Base-by-base conservation (phyloP, 2,888 invertebrate genomes). In the Euphydryas editha region DNA sequence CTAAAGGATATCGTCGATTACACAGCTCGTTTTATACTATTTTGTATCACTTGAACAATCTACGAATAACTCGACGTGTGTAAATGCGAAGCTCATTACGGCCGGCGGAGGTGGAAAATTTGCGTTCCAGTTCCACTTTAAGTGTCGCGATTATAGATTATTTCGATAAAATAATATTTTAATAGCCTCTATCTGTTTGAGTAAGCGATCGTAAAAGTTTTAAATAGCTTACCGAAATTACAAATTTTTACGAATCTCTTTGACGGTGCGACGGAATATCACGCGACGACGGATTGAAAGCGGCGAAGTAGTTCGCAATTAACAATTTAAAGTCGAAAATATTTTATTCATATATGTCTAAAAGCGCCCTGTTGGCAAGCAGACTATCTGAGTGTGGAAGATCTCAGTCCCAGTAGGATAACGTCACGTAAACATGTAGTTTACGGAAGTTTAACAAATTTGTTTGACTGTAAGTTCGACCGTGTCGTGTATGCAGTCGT, bases 121-220 rank as follows among this genome's bases (percentile, higher is more conserved):
- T n/a, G 15, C n/a, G 15, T 44, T 44, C 1, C 42, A n/a, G n/a
- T 44, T 44, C 42, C 42, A n/a, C n/a, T 39, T 39, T 3, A n/a
- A 44, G 42, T n/a, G 42, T n/a, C n/a, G 15, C n/a, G 42, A 44
- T 44, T 44, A 44, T n/a, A 15, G 42, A 30, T 44, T 6, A n/a
- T 44, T 44, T 44, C 42, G 3, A 6, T 44, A 44, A 44, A 44
- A n/a, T 13, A 44, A n/a, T 44, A 2, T n/a, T 15, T 44, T 44
- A 44, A 44, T 44, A n/a, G 42, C 42, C 42, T 44, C 15, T 44
- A n/a, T 15, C 42, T 4, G 30, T 15, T 44, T n/a, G 42, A 2
- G n/a, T n/a, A n/a, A 44, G n/a, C n/a, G 42, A n/a, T 15, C 42
- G 42, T 44, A 44, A 44, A 44, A 44, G n/a, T 44, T 44, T 44